Percentiles rank a stretch among this genome's conserved stretches.
Evolutionary conservation across 1,140 invertebrate species (phyloP).

Genomic region (Acromyrmex echinatior): DNA sequence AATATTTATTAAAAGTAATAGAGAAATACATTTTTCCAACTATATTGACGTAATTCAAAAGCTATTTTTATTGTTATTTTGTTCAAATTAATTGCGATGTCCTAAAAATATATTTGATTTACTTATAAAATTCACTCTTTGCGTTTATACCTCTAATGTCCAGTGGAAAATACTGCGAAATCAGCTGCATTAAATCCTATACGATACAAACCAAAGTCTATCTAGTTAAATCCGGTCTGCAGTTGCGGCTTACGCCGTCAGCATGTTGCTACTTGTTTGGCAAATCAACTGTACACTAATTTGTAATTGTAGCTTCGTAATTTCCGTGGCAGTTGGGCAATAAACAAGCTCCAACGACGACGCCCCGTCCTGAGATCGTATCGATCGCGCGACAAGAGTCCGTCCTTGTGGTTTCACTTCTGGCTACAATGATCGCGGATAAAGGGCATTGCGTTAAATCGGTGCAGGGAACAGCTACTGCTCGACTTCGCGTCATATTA

Average conservation of each 20-base stretch:
- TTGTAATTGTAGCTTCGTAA: slow-evolving; percentile 63
- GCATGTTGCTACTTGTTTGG: slow-evolving; percentile 56
- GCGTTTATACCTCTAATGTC: background rate
- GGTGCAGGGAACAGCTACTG: background rate
- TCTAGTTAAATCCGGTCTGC: slow-evolving; percentile 47
- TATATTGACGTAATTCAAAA: background rate
- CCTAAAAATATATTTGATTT: background rate
- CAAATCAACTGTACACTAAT: slow-evolving; percentile 61
- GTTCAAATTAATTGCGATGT: slow-evolving; percentile 1
- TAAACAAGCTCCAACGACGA: slow-evolving; percentile 56
- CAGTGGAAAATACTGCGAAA: slow-evolving; percentile 14
- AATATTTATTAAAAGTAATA: slow-evolving; percentile 4
- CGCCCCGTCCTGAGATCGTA: slow-evolving; percentile 53
- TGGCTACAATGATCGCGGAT: slow-evolving; percentile 16
- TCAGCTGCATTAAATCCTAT: slow-evolving; percentile 35
- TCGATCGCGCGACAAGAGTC: slow-evolving; percentile 39
- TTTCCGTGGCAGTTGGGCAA: slow-evolving; percentile 50
- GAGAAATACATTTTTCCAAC: background rate
- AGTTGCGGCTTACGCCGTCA: slow-evolving; percentile 57
- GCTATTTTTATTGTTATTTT: background rate
- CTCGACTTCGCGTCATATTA: slow-evolving; percentile 47
- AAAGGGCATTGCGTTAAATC: slow-evolving; percentile 43
- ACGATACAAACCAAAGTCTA: slow-evolving; percentile 20
- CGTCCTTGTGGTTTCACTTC: slow-evolving; percentile 22
- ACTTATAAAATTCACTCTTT: background rate